Base-by-base conservation (phyloP, 2,113 vertebrate species). In the Campylomormyrus tamandua region DNA sequence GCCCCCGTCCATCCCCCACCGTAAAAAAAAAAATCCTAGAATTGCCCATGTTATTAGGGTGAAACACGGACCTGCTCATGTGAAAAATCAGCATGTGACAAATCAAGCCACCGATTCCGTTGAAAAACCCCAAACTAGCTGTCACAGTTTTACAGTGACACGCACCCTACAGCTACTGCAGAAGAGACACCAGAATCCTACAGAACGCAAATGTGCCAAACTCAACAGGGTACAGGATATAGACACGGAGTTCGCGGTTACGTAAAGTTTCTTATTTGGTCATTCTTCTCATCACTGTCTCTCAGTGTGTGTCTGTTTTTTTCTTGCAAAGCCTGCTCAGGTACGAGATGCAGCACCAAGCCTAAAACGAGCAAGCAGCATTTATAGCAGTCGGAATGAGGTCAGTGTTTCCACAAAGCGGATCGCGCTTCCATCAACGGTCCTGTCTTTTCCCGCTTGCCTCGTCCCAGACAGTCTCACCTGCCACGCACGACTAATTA, bases 371-470 rank as follows among this genome's bases (percentile, higher is more conserved):
- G 42, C 11, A 19, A 27, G 49, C 50, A 42, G 74, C 48, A 83
- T 39, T 45, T 42, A 89, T 49, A 49, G 62, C 62, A 31, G 19
- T 89, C 49, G 35, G 70, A 89, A 89, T 83, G 66, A 21, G 88
- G 66, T 83, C 66, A 83, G 17, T 42, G 70, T 83, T 89, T 24
- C 49, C 39, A 31, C 19, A 9, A 19, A 42, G 24, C 9, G 13
- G 7, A 52, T 39, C 27, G 21, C 77, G 56, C 17, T 58, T 21
- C 39, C 35, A 31, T 45, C 10, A 56, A 8, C 1, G 11, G 17
- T 8, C 21, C 50, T n/a, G 39, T 19, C 21, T 58, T 77, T 21
- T 48, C 27, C 42, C 5, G 13, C 24, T 48, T 15, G 66, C 45
- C 45, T 49, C 19, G 9, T 48, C 2, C 48, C 88, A 83, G n/a